These are phyloP conservation scores for Atta colombica DNA, from an alignment of 1,140 invertebrate species.

Conservation along the genomic window DNA sequence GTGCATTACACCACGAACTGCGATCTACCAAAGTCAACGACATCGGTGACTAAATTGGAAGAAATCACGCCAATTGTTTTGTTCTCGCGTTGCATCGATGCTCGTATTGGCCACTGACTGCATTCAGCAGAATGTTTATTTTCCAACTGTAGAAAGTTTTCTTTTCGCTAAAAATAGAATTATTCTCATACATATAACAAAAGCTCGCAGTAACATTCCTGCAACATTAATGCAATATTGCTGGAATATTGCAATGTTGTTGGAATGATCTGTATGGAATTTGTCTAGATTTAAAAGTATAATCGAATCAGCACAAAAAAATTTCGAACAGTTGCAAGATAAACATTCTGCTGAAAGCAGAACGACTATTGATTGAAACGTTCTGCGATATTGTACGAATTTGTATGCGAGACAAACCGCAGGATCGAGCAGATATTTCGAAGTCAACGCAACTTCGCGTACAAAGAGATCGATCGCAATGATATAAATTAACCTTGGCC, in stretches of 20 bases:
- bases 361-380: background rate
- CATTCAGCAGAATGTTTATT: too few species aligned
- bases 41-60: background rate
- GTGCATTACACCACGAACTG: background rate
- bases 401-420: conserved; percentile 10
- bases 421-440: conserved; percentile 7
- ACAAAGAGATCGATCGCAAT: conserved; percentile 23
- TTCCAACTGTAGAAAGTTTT: too few species aligned
- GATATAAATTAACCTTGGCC: conserved; percentile 60
- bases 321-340: too few species aligned
- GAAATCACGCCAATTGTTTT: background rate
- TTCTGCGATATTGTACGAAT: background rate
- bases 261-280: too few species aligned
- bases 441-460: conserved; percentile 43
- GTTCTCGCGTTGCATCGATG: background rate
- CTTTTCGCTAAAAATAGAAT: too few species aligned
- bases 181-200: too few species aligned
- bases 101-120: background rate
- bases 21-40: conserved; percentile 9
- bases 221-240: too few species aligned
- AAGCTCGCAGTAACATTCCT: too few species aligned
- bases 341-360: too few species aligned
- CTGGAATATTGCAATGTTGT: too few species aligned
- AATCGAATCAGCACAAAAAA: too few species aligned
- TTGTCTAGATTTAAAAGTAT: too few species aligned